phyloP scores from a whole-genome alignment of 92 coral and sea anemone genomes.

The Heliopora coerulea region DNA sequence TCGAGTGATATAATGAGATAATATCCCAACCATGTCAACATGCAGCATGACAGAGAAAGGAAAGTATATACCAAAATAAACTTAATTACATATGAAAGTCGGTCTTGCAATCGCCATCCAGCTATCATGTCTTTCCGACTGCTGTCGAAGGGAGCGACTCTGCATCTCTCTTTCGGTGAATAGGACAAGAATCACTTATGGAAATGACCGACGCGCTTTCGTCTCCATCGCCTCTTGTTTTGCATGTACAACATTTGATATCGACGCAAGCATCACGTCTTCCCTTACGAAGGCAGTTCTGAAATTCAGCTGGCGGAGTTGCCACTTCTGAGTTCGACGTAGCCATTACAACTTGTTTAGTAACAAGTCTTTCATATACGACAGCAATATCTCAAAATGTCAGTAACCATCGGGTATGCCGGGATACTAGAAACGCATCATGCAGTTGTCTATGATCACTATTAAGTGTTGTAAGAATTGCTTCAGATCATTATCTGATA shows the following conservation, averaged over 20 bases:
- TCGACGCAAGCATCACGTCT: constrained; percentile 20
- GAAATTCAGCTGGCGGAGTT: constrained; percentile 1
- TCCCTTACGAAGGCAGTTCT: constrained; percentile 25
- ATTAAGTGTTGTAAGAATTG: no score
- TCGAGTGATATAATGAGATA: no score
- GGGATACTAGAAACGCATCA: no score
- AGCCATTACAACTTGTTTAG: background rate
- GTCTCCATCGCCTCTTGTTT: background rate
- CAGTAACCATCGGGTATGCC: no score
- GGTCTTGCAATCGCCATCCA: background rate
- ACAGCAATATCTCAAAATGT: no score
- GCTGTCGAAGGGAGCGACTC: background rate
- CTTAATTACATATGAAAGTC: background rate
- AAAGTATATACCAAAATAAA: background rate
- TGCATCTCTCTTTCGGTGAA: background rate
- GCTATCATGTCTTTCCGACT: background rate
- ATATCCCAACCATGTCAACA: no score
- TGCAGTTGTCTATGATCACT: no score
- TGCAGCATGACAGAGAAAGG: no score
- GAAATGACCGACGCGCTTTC: background rate
- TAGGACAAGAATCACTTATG: background rate
- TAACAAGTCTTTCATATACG: background rate
- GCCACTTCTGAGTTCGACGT: background rate
- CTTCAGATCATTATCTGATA: no score
- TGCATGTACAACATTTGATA: constrained; percentile 10